Evolutionary conservation across 2,797 vertebrate genomes (phyloP).

Genomic region (Macroramphosus scolopax): DNA sequence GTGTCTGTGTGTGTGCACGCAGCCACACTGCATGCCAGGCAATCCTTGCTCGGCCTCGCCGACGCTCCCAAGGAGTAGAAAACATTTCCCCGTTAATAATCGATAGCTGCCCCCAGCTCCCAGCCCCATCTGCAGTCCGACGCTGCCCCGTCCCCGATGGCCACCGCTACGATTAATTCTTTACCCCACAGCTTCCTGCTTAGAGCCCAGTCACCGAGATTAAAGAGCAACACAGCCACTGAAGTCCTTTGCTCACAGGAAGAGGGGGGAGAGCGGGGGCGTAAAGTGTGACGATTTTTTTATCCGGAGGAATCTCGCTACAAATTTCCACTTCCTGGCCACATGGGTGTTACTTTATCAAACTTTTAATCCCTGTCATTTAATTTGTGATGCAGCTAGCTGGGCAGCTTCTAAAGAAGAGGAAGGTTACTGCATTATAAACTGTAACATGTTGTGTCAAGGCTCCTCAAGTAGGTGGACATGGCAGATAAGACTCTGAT

Average conservation of each 20-base stretch:
- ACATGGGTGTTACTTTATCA: conserved; percentile 25
- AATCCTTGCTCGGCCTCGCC: conserved; percentile 38
- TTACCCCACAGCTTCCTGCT: conserved; percentile 52
- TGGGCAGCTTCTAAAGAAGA: no score
- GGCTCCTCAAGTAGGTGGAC: no score
- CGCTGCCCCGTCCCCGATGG: conserved; percentile 34
- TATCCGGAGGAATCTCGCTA: conserved; percentile 48
- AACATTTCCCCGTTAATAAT: conserved; percentile 63
- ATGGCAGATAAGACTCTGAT: no score
- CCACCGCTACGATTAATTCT: conserved; percentile 58
- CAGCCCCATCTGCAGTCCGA: conserved; percentile 41
- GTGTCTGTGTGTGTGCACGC: conserved; percentile 21
- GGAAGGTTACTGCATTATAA: no score
- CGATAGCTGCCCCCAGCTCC: conserved; percentile 52
- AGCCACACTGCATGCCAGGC: conserved; percentile 41
- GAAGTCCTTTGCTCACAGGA: conserved; percentile 55
- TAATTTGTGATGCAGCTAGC: conserved; percentile 36
- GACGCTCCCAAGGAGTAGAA: conserved; percentile 50
- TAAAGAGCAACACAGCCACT: conserved; percentile 51
- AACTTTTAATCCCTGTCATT: conserved; percentile 21
- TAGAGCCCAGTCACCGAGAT: conserved; percentile 42
- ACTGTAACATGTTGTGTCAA: no score
- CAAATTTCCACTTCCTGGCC: conserved; percentile 43
- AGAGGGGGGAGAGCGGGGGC: conserved; percentile 21
- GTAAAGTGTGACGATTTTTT: conserved; percentile 51